phyloP scores from a whole-genome alignment of 1,140 invertebrate genomes.

The Euura lappo region DNA sequence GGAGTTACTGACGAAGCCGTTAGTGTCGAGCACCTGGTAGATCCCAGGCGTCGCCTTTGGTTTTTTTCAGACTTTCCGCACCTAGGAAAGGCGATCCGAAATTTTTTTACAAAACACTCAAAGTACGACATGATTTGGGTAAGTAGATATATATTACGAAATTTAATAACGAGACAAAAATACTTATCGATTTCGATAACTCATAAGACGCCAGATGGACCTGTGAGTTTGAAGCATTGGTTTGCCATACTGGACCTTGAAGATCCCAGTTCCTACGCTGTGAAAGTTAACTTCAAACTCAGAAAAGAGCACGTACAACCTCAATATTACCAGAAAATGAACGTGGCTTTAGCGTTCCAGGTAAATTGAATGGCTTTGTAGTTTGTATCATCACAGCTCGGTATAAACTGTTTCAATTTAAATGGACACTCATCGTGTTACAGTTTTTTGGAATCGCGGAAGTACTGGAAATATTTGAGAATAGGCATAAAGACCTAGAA shows the following conservation, averaged over 20 bases:
- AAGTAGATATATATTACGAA: not conserved
- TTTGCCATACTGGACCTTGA: constrained; percentile 11
- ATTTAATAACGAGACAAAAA: not conserved
- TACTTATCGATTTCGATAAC: not conserved
- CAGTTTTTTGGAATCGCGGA: constrained; percentile 19
- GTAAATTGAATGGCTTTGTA: constrained; percentile 3
- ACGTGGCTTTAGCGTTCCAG: constrained; percentile 17
- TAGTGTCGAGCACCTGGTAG: constrained; percentile 19
- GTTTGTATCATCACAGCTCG: not conserved
- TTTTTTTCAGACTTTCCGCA: constrained; percentile 32
- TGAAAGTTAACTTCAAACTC: constrained; percentile 19
- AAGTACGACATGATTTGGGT: constrained; percentile 16
- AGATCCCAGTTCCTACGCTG: constrained; percentile 9
- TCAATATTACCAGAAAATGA: constrained; percentile 19
- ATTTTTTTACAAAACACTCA: constrained; percentile 17
- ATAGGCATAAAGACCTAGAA: constrained; percentile 14
- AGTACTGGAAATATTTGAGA: not conserved
- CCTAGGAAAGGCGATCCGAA: constrained; percentile 24
- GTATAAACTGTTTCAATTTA: not conserved
- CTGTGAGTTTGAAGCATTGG: constrained; percentile 17
- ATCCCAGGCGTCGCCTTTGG: constrained; percentile 22
- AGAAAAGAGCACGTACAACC: constrained; percentile 17
- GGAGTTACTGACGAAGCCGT: constrained; percentile 16
- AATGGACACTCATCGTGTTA: not conserved
- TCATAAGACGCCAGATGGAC: constrained; percentile 7